Percentiles rank a stretch among this genome's conserved stretches.
Conservation (phyloP, 2,888 invertebrate genomes). For the Melieria crassipennis region DNA sequence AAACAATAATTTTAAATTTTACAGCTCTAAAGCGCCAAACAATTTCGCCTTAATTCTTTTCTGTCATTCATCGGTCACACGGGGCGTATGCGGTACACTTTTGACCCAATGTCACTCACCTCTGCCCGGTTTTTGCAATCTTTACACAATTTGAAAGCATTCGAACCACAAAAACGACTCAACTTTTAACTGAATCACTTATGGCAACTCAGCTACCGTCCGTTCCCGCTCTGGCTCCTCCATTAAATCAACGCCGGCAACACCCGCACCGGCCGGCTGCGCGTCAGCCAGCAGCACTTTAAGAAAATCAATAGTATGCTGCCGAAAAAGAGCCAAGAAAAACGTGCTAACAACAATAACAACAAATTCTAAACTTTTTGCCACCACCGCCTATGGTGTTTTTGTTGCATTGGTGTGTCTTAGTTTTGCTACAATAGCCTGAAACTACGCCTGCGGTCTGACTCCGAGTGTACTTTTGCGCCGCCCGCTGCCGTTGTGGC, state of each 20-base stretch:
- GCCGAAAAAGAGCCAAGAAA: neutral
- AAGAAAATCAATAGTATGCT: slow-evolving; percentile 29
- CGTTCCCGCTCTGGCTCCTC: too few species aligned
- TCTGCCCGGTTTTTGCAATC: slow-evolving; percentile 13
- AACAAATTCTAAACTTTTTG: slow-evolving; percentile 25
- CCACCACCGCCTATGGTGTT: slow-evolving; percentile 14
- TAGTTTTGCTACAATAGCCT: too few species aligned
- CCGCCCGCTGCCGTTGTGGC: too few species aligned
- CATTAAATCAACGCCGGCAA: too few species aligned
- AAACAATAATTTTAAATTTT: too few species aligned
- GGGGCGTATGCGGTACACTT: slow-evolving; percentile 28
- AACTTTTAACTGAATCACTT: neutral
- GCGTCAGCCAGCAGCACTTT: neutral
- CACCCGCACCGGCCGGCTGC: too few species aligned
- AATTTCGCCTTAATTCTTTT: too few species aligned
- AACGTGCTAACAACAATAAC: slow-evolving; percentile 1
- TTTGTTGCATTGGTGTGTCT: neutral
- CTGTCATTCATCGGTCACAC: neutral
- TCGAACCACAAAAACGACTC: slow-evolving; percentile 3
- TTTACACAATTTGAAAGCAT: slow-evolving; percentile 19
- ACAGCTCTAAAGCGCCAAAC: too few species aligned
- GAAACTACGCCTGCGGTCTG: too few species aligned
- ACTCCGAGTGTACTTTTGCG: too few species aligned
- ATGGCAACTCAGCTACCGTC: too few species aligned
- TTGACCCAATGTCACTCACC: neutral